Evolutionary conservation across 2,797 vertebrate species (phyloP), one percentile per base, ranked within the genome.

Genomic region (Poliocrania exsul): DNA sequence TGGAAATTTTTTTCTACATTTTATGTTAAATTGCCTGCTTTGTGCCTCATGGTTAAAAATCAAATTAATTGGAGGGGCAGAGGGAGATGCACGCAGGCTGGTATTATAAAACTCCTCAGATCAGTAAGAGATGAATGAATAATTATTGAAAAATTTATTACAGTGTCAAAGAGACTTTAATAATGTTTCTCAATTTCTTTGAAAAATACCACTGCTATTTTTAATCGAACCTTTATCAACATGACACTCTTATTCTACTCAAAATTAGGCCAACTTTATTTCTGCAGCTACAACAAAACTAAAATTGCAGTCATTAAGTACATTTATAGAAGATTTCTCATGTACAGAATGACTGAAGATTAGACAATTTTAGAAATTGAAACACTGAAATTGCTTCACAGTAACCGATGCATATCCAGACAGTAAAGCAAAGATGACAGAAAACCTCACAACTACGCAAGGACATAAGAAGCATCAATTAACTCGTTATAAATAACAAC

Each of bases 331-430:
- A 78, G 83, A 88, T 46, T 70, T 89, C 66, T 66, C 65, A 69
- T 40, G 46, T 40, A 81, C 53, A 88, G 28, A 77, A 81, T 75
- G 82, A 94, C 84, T 96, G 70, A 79, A 75, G 71, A 96, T 90
- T 72, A 95, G 81, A 24, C 35, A 83, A 29, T 33, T 82, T 93
- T 81, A 91, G 94, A 93, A 56, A 44, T 2, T 74, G 19, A 96
- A 96, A 73, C 17, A 35, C 40, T 94, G 90, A 93, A 92, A 97
- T 80, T 95, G 92, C 74, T 93, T 94, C 79, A 70, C 81, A 79
- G 72, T 78, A 90, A 87, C 82, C 83, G 93, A 67, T 40, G 88
- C 66, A 94, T 37, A 94, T 61, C 71, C 91, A 93, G 71, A 79
- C 49, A 84, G 51, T n/a, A 70, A 79, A 93, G 92, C 64, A 89